A percentile compares a stretch with the other conserved stretches of the same genome.
Evolutionary conservation across 2,113 vertebrate species (phyloP).

Genomic region (Tragelaphus strepsiceros): DNA sequence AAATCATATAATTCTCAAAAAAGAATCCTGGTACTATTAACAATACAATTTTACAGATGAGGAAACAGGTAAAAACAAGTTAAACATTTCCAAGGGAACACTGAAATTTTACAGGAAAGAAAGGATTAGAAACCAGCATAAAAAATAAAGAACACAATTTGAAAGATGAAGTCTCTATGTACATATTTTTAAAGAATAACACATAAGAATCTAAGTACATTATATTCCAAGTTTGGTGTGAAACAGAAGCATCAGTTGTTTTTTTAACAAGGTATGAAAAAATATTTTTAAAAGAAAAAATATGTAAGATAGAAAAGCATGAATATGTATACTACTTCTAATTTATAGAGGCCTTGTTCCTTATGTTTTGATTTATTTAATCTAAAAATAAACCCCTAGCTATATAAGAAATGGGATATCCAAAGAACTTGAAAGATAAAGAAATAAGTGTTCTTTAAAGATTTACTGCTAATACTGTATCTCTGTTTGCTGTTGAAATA

Average conservation of each 20-base stretch:
- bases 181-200: neutral
- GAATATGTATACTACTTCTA: conserved; percentile 17
- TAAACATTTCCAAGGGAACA: neutral
- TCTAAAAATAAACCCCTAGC: neutral
- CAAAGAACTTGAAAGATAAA: conserved; percentile 9
- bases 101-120: neutral
- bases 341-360: neutral
- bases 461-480: conserved; percentile 17
- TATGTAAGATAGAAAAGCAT: neutral
- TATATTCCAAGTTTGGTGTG: neutral
- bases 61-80: neutral
- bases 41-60: neutral
- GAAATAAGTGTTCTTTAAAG: conserved; percentile 1
- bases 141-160: neutral
- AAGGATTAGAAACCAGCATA: neutral
- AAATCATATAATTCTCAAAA: neutral
- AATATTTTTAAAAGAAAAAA: conserved; percentile 8
- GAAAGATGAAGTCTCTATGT: neutral
- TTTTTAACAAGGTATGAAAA: neutral
- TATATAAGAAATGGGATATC: neutral
- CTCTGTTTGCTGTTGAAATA: conserved; percentile 40
- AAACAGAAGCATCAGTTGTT: neutral
- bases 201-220: neutral
- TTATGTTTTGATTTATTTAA: conserved; percentile 43
- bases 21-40: neutral